Evolutionary conservation across 2,113 vertebrate genomes (phyloP).

Genomic region (Nyctereutes procyonoides): DNA sequence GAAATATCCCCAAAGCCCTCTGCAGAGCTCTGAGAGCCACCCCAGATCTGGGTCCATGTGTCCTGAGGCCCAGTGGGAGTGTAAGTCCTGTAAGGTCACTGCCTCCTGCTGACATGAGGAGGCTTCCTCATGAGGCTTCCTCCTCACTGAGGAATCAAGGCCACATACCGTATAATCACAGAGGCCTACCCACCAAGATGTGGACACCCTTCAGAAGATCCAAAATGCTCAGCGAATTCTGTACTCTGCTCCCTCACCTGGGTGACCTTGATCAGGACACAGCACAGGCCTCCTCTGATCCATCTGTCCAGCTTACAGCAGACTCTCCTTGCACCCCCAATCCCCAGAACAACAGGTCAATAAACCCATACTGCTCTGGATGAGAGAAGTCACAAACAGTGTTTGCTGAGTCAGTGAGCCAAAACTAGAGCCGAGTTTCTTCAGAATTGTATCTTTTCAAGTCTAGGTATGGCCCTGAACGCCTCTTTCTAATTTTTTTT

Average conservation of each 20-base stretch:
- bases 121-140: background rate
- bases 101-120: background rate
- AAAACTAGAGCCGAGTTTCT: background rate
- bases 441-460: background rate
- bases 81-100: background rate
- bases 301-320: background rate
- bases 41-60: background rate
- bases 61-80: background rate
- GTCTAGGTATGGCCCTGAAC: background rate
- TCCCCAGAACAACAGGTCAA: background rate
- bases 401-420: background rate
- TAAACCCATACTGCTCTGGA: background rate
- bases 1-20: background rate
- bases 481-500: background rate
- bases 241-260: background rate
- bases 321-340: too few species aligned
- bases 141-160: background rate
- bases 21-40: accelerated
- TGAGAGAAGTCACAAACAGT: background rate
- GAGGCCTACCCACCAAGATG: background rate
- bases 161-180: background rate
- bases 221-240: background rate
- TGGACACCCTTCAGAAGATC: background rate
- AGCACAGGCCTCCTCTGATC: background rate
- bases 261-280: background rate